Evolutionary conservation across 2,113 vertebrate genomes (phyloP).

Genomic region (Aphelocoma coerulescens): DNA sequence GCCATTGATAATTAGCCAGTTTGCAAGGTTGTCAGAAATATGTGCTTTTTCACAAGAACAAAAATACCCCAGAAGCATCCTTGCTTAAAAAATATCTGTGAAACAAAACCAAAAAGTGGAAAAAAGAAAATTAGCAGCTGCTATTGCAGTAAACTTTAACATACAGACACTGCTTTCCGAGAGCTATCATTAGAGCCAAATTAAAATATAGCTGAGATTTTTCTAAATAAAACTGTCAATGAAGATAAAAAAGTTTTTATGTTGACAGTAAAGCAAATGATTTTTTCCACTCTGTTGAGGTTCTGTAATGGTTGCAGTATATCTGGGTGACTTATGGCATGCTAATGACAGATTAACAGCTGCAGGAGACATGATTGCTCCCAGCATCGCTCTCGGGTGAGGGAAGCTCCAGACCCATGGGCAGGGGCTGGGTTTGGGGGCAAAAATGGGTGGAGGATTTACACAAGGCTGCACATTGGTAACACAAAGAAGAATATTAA

Average conservation of each 20-base stretch:
- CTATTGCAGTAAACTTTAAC: conserved; percentile 43
- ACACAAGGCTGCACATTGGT: background rate
- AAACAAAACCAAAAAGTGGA: conserved; percentile 32
- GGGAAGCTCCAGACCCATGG: background rate
- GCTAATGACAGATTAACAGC: conserved; percentile 54
- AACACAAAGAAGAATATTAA: background rate
- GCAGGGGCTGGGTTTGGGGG: background rate
- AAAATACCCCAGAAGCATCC: background rate
- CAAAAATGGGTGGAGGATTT: background rate
- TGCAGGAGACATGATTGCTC: conserved; percentile 14
- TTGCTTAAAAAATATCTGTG: conserved; percentile 46
- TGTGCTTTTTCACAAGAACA: background rate
- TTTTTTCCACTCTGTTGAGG: conserved; percentile 65
- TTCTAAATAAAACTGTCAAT: conserved; percentile 73
- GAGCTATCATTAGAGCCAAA: conserved; percentile 63
- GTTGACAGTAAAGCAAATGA: conserved; percentile 67
- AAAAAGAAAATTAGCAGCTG: conserved; percentile 44
- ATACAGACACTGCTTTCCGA: conserved; percentile 46
- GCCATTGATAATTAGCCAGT: conserved; percentile 19
- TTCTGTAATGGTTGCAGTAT: conserved; percentile 50
- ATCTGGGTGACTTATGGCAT: conserved; percentile 63
- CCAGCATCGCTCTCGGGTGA: conserved; percentile 1
- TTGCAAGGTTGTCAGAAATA: background rate
- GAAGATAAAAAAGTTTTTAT: conserved; percentile 66
- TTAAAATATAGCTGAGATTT: conserved; percentile 68